Evolutionary conservation across 1,140 invertebrate genomes (phyloP), one percentile per base, ranked within the genome.

Genomic region (Radopholus similis): DNA sequence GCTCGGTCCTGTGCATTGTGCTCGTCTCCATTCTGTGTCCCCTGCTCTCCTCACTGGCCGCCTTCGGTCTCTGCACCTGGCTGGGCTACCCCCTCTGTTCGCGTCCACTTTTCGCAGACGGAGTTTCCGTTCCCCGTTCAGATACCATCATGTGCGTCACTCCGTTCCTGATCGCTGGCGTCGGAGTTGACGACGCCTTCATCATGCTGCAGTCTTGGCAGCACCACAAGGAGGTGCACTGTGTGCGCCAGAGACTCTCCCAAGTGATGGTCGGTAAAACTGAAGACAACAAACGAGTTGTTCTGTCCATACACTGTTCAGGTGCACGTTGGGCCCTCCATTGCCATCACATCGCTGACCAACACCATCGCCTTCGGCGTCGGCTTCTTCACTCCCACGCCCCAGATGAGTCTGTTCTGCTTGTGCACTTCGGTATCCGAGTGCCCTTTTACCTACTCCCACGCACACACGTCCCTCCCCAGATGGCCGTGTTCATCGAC

Each of bases 371-470:
- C 79, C 6, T 81, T 81, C 63, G 77, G 73, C 26, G 76, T 81
- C 40, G 79, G 79, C 28, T 80, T 68, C 54, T 68, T 68, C 34
- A 81, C 79, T 32, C 79, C 79, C 5, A 80, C 81, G 6, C 79
- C 80, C 21, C 80, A 82, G 73, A 81, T 81, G 79, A 72, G 66
- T 28, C 44, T 81, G 2, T 81, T 81, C 66, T 81, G 79, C 58
- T 68, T 82, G 11, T 78, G 78, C 32, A 83, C 79, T 23, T 81
- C 80, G 2, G 58, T 62, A 26, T 26, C 21, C 23, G 13, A 44
- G 37, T 34, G 13, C 40, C 18, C 8, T 3, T 44, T 2, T 57
- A 26, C n/a, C 38, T 30, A 18, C 4, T 18, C 4, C 23, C 13
- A 18, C 37, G 6, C 21, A 15, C 15, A 30, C 28, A 30, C 34